These are phyloP conservation scores for Australoheros facetus DNA, from an alignment of 2,797 vertebrate species.

Conservation along the genomic window DNA sequence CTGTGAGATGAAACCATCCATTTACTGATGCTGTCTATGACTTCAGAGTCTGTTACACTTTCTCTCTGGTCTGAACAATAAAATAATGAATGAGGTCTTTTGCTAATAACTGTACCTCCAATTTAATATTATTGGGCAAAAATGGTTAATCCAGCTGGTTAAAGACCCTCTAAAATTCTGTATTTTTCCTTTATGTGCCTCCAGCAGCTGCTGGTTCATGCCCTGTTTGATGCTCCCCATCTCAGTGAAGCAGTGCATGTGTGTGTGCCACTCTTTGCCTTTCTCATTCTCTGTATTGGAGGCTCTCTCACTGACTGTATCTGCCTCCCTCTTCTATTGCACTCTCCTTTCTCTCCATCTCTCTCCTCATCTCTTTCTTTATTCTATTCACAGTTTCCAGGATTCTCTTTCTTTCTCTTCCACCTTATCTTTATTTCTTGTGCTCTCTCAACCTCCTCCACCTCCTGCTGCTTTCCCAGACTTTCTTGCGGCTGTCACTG, in stretches of 20 bases:
- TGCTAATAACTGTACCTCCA: rapidly evolving
- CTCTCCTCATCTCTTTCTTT: conserved; percentile 3
- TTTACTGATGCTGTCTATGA: not conserved
- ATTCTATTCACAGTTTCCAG: not conserved
- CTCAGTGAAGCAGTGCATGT: not conserved
- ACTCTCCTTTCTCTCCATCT: not conserved
- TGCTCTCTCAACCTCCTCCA: not conserved
- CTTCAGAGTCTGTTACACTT: not conserved
- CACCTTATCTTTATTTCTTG: not conserved
- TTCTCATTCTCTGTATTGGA: not conserved
- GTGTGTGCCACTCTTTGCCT: not conserved
- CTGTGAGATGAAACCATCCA: rapidly evolving
- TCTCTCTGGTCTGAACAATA: not conserved
- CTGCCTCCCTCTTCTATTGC: conserved; percentile 1
- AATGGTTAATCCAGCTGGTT: rapidly evolving
- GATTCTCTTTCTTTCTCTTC: not conserved
- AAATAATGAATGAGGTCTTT: not conserved
- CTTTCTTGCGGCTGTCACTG: conserved; percentile 21
- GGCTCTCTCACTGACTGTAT: rapidly evolving
- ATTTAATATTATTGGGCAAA: not conserved
- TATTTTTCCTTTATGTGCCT: not conserved
- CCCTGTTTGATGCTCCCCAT: not conserved
- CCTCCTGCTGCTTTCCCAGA: conserved; percentile 11
- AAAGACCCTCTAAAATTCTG: not conserved
- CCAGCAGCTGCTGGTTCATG: not conserved